Conservation (phyloP, 2,888 invertebrate species). For the Callyntrura sp. region DNA sequence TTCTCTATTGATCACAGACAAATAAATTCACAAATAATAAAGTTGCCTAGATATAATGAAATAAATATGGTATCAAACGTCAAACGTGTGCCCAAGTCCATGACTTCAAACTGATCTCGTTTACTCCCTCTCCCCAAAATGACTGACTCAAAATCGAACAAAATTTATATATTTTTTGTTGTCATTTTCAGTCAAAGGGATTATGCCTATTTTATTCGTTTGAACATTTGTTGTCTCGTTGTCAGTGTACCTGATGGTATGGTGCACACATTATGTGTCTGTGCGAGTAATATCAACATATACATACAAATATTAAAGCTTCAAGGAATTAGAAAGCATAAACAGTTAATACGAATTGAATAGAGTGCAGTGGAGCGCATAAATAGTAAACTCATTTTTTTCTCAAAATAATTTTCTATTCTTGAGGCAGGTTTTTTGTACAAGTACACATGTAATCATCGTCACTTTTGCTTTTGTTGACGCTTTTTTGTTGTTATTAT, state of each 20-base stretch:
- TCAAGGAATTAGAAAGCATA: slow-evolving; percentile 66
- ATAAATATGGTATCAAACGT: no score
- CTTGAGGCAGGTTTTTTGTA: neutral
- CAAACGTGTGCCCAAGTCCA: no score
- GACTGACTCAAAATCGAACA: slow-evolving; percentile 13
- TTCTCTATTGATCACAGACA: no score
- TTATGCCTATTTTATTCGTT: no score
- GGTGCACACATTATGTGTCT: neutral
- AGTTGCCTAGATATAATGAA: no score
- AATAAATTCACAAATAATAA: neutral
- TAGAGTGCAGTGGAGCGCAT: slow-evolving; percentile 56
- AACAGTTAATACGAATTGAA: slow-evolving; percentile 43
- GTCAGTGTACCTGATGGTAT: neutral
- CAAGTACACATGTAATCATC: slow-evolving; percentile 7
- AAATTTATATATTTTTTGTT: slow-evolving; percentile 6
- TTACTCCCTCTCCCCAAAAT: no score
- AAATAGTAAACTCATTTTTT: slow-evolving; percentile 54
- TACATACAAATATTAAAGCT: neutral
- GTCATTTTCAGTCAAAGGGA: neutral
- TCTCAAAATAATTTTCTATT: slow-evolving; percentile 32
- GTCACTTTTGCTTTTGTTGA: slow-evolving; percentile 6
- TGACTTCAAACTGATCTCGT: no score
- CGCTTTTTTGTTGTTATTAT: no score
- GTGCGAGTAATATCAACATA: neutral
- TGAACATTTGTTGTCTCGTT: no score